Conservation (phyloP, 1,140 invertebrate species). For the Drosophila saltans region DNA sequence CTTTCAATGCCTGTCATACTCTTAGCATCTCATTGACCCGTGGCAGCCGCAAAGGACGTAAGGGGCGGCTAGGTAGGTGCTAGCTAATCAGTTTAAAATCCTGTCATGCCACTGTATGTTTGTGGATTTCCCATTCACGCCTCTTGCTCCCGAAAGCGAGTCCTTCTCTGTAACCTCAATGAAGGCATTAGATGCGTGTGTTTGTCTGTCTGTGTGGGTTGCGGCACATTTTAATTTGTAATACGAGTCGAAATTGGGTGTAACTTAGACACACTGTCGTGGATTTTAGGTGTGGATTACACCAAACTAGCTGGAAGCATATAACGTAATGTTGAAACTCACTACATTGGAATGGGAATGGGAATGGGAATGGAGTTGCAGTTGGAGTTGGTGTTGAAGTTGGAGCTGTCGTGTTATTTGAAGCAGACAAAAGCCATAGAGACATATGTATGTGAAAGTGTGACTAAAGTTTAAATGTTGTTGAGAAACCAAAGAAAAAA, state of each 20-base stretch:
- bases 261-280: constrained; percentile 69
- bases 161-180: background rate
- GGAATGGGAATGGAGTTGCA: constrained; percentile 13
- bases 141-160: background rate
- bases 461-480: constrained; percentile 48
- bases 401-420: background rate
- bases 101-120: constrained; percentile 38
- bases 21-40: constrained; percentile 80
- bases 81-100: constrained; percentile 76
- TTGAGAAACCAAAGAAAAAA: constrained; percentile 22
- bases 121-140: constrained; percentile 24
- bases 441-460: constrained; percentile 61
- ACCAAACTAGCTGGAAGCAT: constrained; percentile 33
- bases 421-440: constrained; percentile 42
- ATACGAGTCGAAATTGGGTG: constrained; percentile 81
- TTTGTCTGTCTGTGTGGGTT: constrained; percentile 44
- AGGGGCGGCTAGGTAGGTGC: constrained; percentile 31
- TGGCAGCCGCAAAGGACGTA: constrained; percentile 52
- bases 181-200: constrained; percentile 27
- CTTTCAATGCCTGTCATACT: constrained; percentile 63
- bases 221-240: constrained; percentile 82
- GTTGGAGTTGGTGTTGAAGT: constrained; percentile 12
- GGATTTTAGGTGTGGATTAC: constrained; percentile 71
- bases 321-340: constrained; percentile 4
- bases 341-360: constrained; percentile 3